These are phyloP conservation scores for Oxycera nigricornis DNA, from an alignment of 2,888 invertebrate genomes.

Conservation along the genomic window DNA sequence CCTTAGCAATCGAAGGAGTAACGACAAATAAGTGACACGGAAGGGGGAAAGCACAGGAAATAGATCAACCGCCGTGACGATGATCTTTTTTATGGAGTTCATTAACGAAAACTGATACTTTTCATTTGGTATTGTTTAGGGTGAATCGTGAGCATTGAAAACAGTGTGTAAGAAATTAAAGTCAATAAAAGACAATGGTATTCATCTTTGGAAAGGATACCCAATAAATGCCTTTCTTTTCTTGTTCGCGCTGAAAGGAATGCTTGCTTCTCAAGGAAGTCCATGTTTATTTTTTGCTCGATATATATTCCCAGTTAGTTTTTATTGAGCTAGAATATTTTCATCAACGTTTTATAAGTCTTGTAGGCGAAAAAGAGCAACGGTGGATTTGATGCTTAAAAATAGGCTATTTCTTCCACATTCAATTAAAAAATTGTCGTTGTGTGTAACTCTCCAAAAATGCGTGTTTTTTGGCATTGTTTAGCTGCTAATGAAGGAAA, in stretches of 20 bases:
- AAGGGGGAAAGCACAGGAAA: slow-evolving; percentile 40
- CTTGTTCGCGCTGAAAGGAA: not conserved
- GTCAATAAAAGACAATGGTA: slow-evolving; percentile 28
- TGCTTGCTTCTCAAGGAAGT: slow-evolving; percentile 33
- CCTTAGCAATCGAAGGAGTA: slow-evolving; percentile 25
- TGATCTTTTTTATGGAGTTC: slow-evolving; percentile 35
- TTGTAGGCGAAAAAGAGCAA: no score
- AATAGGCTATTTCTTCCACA: no score
- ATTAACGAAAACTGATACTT: slow-evolving; percentile 43
- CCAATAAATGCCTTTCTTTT: slow-evolving; percentile 30
- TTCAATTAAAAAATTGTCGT: no score
- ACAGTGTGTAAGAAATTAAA: slow-evolving; percentile 21
- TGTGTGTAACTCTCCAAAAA: no score
- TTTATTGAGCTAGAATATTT: no score
- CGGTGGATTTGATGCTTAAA: no score
- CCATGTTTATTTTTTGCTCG: slow-evolving; percentile 9
- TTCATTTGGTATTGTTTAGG: slow-evolving; percentile 21
- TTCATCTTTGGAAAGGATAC: slow-evolving; percentile 28
- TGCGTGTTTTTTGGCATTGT: no score
- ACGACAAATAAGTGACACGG: not conserved
- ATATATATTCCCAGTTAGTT: not conserved
- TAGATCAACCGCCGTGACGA: slow-evolving; percentile 47
- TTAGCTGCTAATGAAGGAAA: no score
- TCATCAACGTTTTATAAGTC: no score
- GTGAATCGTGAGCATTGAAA: slow-evolving; percentile 18